Percentiles rank a stretch among this genome's conserved stretches.
phyloP scores from a whole-genome alignment of 2,113 vertebrate species.

The Oreochromis spilurus region DNA sequence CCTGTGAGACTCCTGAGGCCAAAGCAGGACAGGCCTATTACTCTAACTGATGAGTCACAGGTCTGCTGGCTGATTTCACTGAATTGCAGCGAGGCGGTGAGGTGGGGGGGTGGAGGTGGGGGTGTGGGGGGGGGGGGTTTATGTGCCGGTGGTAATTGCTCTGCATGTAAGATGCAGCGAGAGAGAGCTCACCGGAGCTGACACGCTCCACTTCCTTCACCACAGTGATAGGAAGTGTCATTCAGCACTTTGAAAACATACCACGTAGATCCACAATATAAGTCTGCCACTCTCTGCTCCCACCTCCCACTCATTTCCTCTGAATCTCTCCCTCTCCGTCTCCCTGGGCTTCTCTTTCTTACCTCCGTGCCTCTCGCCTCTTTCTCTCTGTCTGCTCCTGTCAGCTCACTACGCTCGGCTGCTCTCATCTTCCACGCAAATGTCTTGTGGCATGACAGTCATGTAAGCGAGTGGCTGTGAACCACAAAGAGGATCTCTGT shows the following conservation, averaged over 20 bases:
- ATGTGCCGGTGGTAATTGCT: conserved; percentile 33
- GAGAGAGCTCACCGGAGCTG: conserved; percentile 23
- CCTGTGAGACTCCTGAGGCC: background rate
- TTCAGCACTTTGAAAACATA: conserved; percentile 36
- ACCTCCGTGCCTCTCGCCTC: background rate
- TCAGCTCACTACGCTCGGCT: conserved; percentile 16
- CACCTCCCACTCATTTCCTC: conserved; percentile 15
- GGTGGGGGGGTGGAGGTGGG: background rate
- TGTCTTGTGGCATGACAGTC: conserved; percentile 28
- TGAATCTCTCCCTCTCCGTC: background rate
- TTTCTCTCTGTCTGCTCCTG: conserved; percentile 3
- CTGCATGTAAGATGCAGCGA: conserved; percentile 26
- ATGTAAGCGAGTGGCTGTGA: conserved; percentile 34
- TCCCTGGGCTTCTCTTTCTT: background rate
- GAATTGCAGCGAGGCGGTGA: background rate
- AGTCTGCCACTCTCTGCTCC: conserved; percentile 10
- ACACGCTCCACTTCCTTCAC: conserved; percentile 53
- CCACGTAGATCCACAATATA: conserved; percentile 4
- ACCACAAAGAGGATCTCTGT: conserved; percentile 33
- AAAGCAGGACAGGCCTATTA: conserved; percentile 7
- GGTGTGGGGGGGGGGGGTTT: background rate
- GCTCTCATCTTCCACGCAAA: conserved; percentile 28
- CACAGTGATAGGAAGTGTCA: conserved; percentile 52
- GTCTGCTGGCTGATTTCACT: conserved; percentile 22
- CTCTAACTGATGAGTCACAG: conserved; percentile 52